phyloP scores from a whole-genome alignment of 2,888 invertebrate genomes.

The Eupithecia vulgata region DNA sequence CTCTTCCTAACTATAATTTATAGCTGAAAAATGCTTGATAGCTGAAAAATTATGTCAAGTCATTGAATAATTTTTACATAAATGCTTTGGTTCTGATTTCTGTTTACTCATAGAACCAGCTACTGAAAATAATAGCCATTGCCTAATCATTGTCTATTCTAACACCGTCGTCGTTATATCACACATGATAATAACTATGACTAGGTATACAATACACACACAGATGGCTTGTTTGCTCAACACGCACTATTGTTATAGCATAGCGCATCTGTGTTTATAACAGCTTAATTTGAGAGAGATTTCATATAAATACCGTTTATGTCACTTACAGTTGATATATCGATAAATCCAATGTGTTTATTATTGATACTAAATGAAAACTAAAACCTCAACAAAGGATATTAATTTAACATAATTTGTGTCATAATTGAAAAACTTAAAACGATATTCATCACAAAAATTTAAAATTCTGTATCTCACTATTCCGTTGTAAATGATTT shows the following conservation, averaged over 20 bases:
- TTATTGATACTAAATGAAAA: not conserved
- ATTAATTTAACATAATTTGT: not conserved
- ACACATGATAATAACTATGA: slow-evolving; percentile 4
- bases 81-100: not conserved
- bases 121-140: not conserved
- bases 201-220: not conserved
- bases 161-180: slow-evolving; percentile 5
- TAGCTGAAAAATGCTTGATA: no score
- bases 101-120: slow-evolving; percentile 2
- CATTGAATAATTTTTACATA: no score
- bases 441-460: not conserved
- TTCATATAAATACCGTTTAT: not conserved
- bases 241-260: slow-evolving; percentile 28
- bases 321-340: not conserved
- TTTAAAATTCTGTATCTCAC: no score
- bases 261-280: slow-evolving; percentile 26
- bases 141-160: slow-evolving; percentile 9
- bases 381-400: not conserved
- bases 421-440: not conserved
- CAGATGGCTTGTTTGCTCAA: slow-evolving; percentile 24
- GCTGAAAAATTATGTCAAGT: no score
- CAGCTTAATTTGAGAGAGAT: slow-evolving; percentile 35
- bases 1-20: no score
- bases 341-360: not conserved
- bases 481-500: not conserved